These are phyloP conservation scores for Onychomys leucogaster DNA, from an alignment of 2,797 vertebrate genomes.

Conservation along the genomic window DNA sequence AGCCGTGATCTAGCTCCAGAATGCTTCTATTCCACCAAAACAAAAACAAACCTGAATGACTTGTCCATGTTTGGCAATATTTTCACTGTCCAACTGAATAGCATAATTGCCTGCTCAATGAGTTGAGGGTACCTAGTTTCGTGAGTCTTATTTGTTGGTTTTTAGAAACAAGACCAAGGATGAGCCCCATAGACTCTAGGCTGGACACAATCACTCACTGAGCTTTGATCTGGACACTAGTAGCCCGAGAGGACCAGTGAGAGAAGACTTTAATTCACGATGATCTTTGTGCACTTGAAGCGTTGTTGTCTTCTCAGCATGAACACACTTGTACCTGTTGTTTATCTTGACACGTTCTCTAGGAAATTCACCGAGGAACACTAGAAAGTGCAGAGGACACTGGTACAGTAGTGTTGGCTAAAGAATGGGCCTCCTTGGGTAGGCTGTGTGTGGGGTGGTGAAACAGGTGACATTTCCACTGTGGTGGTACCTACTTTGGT, in stretches of 20 bases:
- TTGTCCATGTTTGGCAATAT: neutral
- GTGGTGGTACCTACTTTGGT: neutral
- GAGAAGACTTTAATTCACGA: neutral
- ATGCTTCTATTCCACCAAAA: neutral
- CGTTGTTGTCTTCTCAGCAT: neutral
- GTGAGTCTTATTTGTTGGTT: neutral
- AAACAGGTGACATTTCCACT: neutral
- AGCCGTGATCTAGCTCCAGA: neutral
- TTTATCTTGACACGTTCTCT: neutral
- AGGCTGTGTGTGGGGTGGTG: neutral
- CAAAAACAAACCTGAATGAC: neutral
- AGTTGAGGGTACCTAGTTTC: neutral
- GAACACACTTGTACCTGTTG: neutral
- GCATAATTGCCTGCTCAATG: neutral
- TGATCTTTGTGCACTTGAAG: neutral
- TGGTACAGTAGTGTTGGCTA: neutral
- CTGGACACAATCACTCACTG: neutral
- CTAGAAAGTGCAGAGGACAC: neutral
- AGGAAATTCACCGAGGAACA: neutral
- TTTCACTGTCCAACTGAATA: neutral
- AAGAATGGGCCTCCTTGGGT: neutral
- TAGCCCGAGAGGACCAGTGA: neutral
- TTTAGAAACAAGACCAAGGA: neutral
- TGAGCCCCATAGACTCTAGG: neutral
- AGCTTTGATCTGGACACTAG: neutral